These are phyloP conservation scores for Leptinotarsa rubiginosa DNA, from an alignment of 2,888 invertebrate genomes.

Conservation along the genomic window DNA sequence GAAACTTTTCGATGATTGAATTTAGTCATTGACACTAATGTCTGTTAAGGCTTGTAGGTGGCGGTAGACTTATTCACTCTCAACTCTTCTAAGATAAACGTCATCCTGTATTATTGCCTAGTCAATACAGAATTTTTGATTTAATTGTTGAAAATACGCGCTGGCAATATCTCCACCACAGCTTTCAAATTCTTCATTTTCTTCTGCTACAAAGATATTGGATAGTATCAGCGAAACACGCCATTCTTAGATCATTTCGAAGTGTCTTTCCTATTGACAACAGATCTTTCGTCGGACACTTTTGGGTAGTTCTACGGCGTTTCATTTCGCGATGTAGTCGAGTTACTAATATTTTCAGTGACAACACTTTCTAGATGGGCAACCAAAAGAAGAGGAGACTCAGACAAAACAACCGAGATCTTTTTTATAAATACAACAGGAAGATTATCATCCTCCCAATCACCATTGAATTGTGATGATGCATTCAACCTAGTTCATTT, in stretches of 20 bases:
- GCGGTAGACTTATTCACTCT: not conserved
- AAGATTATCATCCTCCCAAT: too few relatives aligned
- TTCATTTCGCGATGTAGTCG: too few relatives aligned
- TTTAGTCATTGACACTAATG: not conserved
- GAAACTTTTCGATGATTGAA: not conserved
- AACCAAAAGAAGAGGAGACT: too few relatives aligned
- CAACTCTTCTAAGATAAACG: not conserved
- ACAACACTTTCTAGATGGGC: too few relatives aligned
- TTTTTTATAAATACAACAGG: too few relatives aligned
- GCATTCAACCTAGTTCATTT: too few relatives aligned
- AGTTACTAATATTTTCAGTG: too few relatives aligned
- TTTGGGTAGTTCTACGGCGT: too few relatives aligned
- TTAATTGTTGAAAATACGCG: not conserved
- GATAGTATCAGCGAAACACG: not conserved
- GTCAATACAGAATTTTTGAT: not conserved
- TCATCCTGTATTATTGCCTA: not conserved
- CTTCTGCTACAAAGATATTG: too few relatives aligned
- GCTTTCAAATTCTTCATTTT: not conserved
- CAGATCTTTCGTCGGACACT: too few relatives aligned
- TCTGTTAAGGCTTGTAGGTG: not conserved
- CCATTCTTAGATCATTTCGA: not conserved
- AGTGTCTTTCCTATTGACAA: not conserved
- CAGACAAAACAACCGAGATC: too few relatives aligned
- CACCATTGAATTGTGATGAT: too few relatives aligned
- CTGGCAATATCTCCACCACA: not conserved